Percentiles rank a stretch among this genome's conserved stretches.
Conservation (phyloP, 2,888 invertebrate species). For the Oscheius sp. region DNA sequence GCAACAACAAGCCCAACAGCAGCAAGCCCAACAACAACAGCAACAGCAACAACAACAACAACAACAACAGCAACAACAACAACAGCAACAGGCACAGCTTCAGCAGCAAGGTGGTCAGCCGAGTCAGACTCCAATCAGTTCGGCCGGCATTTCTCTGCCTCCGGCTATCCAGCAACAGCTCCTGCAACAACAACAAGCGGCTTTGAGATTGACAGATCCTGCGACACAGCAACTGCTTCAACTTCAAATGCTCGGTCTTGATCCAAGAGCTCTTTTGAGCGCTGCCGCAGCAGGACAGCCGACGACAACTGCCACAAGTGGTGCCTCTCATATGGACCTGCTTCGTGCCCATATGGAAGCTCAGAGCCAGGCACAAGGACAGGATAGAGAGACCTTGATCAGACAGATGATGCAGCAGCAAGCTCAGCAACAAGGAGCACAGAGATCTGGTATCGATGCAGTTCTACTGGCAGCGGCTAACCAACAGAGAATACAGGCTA, state of each 20-base stretch:
- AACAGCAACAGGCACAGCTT: conserved; percentile 39
- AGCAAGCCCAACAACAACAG: conserved; percentile 33
- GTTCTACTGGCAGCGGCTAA: not conserved
- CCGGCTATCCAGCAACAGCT: conserved; percentile 15
- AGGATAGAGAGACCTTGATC: conserved; percentile 18
- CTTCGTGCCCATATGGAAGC: conserved; percentile 35
- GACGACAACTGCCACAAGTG: not conserved
- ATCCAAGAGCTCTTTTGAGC: conserved; percentile 1
- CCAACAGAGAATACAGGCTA: conserved; percentile 2
- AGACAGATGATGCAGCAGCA: conserved; percentile 29
- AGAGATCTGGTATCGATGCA: not conserved
- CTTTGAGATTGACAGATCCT: conserved; percentile 12
- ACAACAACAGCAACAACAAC: not conserved
- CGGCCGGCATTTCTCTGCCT: not conserved
- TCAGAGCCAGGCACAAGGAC: conserved; percentile 17
- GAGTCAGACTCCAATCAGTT: not conserved
- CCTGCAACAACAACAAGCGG: conserved; percentile 20
- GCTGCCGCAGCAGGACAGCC: conserved; percentile 10
- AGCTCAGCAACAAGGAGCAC: conserved; percentile 1
- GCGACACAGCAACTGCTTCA: conserved; percentile 21
- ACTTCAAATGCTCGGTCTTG: conserved; percentile 24
- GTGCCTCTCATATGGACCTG: conserved; percentile 19
- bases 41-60: conserved; percentile 9
- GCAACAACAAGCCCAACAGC: conserved; percentile 40
- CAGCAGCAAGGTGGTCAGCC: conserved; percentile 25